Conservation (phyloP, 2,888 invertebrate genomes). For the Netelia virgata region DNA sequence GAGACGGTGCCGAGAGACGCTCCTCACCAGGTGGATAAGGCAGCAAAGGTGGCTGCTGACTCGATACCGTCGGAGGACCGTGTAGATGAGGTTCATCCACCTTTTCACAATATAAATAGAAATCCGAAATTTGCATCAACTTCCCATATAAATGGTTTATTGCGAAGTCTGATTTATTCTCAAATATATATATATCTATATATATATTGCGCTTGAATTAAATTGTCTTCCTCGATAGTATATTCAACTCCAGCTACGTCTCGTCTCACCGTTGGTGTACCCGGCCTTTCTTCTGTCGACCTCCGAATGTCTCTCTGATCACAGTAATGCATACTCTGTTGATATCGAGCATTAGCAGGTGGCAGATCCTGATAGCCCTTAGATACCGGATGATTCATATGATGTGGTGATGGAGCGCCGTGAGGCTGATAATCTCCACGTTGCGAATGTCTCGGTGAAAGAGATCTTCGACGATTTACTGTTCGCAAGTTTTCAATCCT, state of each 20-base stretch:
- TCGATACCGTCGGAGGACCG: slow-evolving; percentile 73
- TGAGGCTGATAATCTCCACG: slow-evolving; percentile 79
- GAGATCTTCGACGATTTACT: slow-evolving; percentile 79
- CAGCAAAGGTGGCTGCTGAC: slow-evolving; percentile 80
- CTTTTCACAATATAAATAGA: slow-evolving; percentile 63
- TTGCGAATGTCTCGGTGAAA: slow-evolving; percentile 81
- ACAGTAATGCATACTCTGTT: slow-evolving; percentile 80
- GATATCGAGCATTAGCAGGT: slow-evolving; percentile 80
- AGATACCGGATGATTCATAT: slow-evolving; percentile 77
- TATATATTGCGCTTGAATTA: neutral
- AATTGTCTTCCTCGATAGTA: no score
- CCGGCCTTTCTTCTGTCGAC: slow-evolving; percentile 88
- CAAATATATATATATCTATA: neutral
- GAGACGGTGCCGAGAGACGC: slow-evolving; percentile 78
- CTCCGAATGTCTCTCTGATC: slow-evolving; percentile 80
- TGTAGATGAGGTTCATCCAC: slow-evolving; percentile 83
- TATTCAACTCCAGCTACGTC: no score
- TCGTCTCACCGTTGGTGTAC: slow-evolving; percentile 88
- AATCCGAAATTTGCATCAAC: slow-evolving; percentile 14
- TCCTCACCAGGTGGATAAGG: slow-evolving; percentile 84
- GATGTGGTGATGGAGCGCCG: slow-evolving; percentile 75
- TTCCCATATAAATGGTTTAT: neutral
- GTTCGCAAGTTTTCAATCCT: slow-evolving; percentile 80
- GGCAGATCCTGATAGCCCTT: slow-evolving; percentile 82
- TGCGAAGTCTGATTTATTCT: neutral